Base-by-base conservation (phyloP, 2,113 vertebrate species). In the Pica pica region DNA sequence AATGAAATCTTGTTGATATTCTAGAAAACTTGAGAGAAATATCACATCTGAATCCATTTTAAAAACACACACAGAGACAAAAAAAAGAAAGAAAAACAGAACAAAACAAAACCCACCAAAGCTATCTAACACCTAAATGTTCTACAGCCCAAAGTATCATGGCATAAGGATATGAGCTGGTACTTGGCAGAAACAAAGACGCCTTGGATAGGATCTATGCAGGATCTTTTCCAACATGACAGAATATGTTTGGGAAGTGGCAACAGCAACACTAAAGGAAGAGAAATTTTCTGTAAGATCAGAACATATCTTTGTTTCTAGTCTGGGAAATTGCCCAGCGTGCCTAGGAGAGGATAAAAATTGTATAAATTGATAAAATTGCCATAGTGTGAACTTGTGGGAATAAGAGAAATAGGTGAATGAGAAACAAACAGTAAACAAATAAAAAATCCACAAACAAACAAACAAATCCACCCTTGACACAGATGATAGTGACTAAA, bases 301-400 rank as follows among this genome's bases (percentile, higher is more conserved):
- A 80, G 39, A 19, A 35, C 52, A 60, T 83, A 17, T 74, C 26
- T 69, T 73, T 47, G 4, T 57, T 71, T 74, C 30, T 60, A n/a
- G 17, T 55, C 35, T 86, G 57, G 49, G 49, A 68, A 67, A 59
- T 39, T 77, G 46, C 33, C 71, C 47, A 41, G 33, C 52, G 31
- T 59, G 63, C 47, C 35, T 81, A 15, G 11, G 11, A 49, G 17
- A 86, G 41, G 39, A 68, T 52, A 52, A 75, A 75, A 61, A 31
- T 17, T 83, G 17, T 53, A 7, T 53, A 30, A 53, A 53, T 11
- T 53, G 28, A 30, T 30, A 53, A 52, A 53, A 53, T 61, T 92
- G 83, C 37, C 1, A 0, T 30, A 23, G 8, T 31, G 17, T 47
- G 41, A 89, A 39, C 1, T 0, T n/a, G 9, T 60, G 21, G 13